Evolutionary conservation across 1,140 invertebrate species (phyloP), one percentile per base, ranked within the genome.

Genomic region (Hypothenemus hampei): DNA sequence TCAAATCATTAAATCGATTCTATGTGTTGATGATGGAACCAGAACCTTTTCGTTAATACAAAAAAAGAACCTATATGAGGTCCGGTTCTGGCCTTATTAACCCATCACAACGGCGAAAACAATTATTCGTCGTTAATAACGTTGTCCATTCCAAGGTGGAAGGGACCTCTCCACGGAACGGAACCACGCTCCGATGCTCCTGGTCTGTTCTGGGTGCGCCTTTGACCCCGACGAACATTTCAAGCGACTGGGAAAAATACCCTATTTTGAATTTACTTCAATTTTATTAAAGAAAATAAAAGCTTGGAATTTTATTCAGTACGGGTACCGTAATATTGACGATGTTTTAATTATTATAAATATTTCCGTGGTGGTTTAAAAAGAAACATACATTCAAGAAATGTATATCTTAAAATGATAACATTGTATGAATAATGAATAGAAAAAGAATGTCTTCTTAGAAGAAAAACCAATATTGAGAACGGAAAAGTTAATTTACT

Each of bases 101-200:
- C 19, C 29, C 50, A 53, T 45, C 29, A 45, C 24, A 43, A 53
- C 26, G 21, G 50, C 39, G 29, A 53, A 53, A 53, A 51, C 48
- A 51, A 51, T 51, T 51, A 51, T 51, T 51, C 48, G 48, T 41
- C 37, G 48, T 51, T 51, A 51, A 51, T 51, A 51, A 51, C 24
- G 48, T 40, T 53, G 51, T 53, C 51, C 51, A 53, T 53, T 53
- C 43, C 51, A 46, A 53, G 40, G 51, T 53, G 51, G 51, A 53
- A 53, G 51, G 41, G 51, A 36, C 33, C 43, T 53, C 51, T 53
- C 43, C 51, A 39, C 16, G 24, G 29, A 53, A 18, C 40, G 51
- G 51, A 53, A 53, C 51, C 40, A 53, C 51, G 51, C 29, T 53
- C 35, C 15, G 51, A 7, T 53, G 51, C 51, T 46, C 51, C 40